Evolutionary conservation across 2,113 vertebrate species (phyloP).

Genomic region (Halichoerus grypus): DNA sequence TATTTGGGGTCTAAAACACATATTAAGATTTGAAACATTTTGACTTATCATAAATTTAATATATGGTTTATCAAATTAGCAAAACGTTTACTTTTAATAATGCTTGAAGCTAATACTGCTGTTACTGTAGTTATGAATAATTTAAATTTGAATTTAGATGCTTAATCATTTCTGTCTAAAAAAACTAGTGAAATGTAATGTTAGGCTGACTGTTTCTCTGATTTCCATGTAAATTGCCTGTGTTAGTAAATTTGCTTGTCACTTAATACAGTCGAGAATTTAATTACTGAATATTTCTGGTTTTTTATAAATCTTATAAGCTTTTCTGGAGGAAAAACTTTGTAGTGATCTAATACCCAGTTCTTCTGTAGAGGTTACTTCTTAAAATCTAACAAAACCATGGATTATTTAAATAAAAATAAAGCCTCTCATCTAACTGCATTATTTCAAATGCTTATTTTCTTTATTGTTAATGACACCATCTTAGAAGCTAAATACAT

Average conservation of each 20-base stretch:
- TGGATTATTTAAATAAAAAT: slow-evolving; percentile 50
- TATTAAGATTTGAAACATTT: slow-evolving; percentile 67
- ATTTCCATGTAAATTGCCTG: slow-evolving; percentile 76
- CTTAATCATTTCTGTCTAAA: slow-evolving; percentile 79
- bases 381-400: slow-evolving; percentile 60
- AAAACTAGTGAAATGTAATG: slow-evolving; percentile 58
- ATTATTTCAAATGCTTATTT: slow-evolving; percentile 56
- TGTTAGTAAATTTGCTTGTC: slow-evolving; percentile 79
- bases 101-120: slow-evolving; percentile 60
- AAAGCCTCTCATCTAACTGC: neutral
- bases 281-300: slow-evolving; percentile 78
- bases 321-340: slow-evolving; percentile 11
- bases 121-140: slow-evolving; percentile 76
- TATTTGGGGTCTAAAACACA: slow-evolving; percentile 23
- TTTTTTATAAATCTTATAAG: slow-evolving; percentile 53
- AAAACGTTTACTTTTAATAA: slow-evolving; percentile 77
- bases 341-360: neutral
- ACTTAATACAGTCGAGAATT: slow-evolving; percentile 75
- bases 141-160: slow-evolving; percentile 76
- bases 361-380: neutral
- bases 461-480: slow-evolving; percentile 48
- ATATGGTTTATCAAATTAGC: slow-evolving; percentile 69
- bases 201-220: slow-evolving; percentile 69
- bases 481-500: neutral
- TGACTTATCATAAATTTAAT: slow-evolving; percentile 27